Conservation (phyloP, 30 jellyfish, hydroid and myxozoan genomes). For the Sanderia malayensis region DNA sequence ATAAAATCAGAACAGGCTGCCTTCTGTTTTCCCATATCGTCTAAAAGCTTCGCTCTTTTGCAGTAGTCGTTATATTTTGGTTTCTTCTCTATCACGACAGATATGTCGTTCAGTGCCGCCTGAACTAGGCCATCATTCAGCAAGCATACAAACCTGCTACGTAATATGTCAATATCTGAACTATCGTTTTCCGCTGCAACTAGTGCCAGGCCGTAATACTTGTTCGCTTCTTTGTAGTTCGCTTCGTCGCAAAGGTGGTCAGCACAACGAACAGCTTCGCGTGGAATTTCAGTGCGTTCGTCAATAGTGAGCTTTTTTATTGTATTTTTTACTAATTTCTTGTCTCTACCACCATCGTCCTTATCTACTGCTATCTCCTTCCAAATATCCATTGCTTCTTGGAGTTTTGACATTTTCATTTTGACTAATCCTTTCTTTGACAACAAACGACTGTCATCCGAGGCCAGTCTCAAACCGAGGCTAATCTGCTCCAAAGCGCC, state of each 20-base stretch:
- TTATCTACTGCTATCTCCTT: conserved; percentile 12
- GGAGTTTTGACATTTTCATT: conserved; percentile 18
- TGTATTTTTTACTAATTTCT: conserved; percentile 16
- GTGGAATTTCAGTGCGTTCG: conserved; percentile 42
- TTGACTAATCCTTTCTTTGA: conserved; percentile 41
- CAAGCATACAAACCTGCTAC: conserved; percentile 56
- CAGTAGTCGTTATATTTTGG: conserved; percentile 60
- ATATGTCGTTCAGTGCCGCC: conserved; percentile 55
- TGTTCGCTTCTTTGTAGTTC: conserved; percentile 43
- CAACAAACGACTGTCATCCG: conserved; percentile 9
- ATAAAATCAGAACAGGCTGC: conserved; percentile 78
- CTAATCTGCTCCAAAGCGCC: conserved; percentile 41
- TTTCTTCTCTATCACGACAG: conserved; percentile 32
- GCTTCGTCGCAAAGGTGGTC: conserved; percentile 24
- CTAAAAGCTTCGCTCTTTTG: conserved; percentile 52
- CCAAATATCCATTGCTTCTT: conserved; percentile 33
- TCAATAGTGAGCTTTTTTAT: conserved; percentile 27
- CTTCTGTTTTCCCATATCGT: conserved; percentile 45
- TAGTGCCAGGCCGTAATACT: conserved; percentile 59
- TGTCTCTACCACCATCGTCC: conserved; percentile 3
- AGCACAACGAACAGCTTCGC: conserved; percentile 37
- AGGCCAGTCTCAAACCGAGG: conserved; percentile 10
- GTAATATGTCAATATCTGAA: conserved; percentile 42
- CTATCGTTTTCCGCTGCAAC: conserved; percentile 23
- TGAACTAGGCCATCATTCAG: conserved; percentile 31